Base-by-base conservation (phyloP, 2,888 invertebrate genomes). In the Steinernema hermaphroditum region DNA sequence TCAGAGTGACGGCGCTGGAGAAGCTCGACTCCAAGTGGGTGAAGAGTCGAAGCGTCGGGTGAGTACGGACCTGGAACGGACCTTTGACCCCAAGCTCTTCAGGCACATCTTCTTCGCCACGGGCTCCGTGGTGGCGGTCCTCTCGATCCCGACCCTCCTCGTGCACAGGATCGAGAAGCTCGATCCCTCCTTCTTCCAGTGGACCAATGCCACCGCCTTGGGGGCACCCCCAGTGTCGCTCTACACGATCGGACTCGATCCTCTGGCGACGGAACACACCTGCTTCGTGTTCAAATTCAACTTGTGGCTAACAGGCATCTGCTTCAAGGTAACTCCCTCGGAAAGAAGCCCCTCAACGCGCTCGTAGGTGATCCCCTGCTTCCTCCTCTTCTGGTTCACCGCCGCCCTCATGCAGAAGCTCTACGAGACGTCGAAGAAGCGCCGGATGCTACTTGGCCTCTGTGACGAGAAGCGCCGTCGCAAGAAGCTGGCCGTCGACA, bases 261-360 rank as follows among this genome's bases (percentile, higher is more conserved):
- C 70, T 2, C n/a, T 68, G 32, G 37, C 34, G 14, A 24, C 14
- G 1, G 22, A 29, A 12, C 77, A 78, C 41, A 77, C 80, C 0
- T 83, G 83, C 46, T 75, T 75, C 0, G 77, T 83, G 50, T 82
- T 80, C 77, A 81, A 81, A 54, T 77, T 83, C 72, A 83, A 82
- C 46, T 70, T 83, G 16, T 83, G 83, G 83, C 76, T 80, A 62
- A 69, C 78, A n/a, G 83, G 81, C 2, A 75, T 82, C 27, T 74
- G 80, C 9, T 69, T 83, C 54, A 83, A 83, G 78, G 77, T 78
- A 19, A 8, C 50, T 29, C n/a, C 46, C 46, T 9, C 29, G 4
- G 37, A 12, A 37, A 37, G 12, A 4, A 37, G 4, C 37, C 12
- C 37, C 37, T 37, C 37, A 37, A 37, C 6, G 37, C 4, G 9